Evolutionary conservation across 2,113 vertebrate species (phyloP).

Genomic region (Sterna hirundo): DNA sequence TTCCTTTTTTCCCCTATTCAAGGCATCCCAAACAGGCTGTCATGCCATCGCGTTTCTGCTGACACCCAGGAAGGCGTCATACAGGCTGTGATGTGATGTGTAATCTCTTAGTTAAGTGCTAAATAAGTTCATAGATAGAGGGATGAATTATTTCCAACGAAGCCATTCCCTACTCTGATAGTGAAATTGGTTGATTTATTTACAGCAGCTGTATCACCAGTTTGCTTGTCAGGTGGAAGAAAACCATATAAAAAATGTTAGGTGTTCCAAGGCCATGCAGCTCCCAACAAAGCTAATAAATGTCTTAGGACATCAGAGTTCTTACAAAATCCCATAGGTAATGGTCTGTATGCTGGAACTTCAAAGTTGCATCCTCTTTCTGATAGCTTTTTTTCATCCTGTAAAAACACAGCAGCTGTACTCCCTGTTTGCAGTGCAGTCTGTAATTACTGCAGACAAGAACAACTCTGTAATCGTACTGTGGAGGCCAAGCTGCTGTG

Average conservation of each 20-base stretch:
- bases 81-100: neutral
- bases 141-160: neutral
- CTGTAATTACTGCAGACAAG: conserved; percentile 48
- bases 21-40: neutral
- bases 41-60: neutral
- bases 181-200: neutral
- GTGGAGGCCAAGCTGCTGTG: neutral
- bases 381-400: neutral
- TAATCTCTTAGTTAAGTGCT: neutral
- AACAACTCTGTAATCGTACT: conserved; percentile 16
- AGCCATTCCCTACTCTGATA: neutral
- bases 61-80: rapidly evolving
- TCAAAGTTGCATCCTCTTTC: neutral
- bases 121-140: neutral
- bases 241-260: neutral
- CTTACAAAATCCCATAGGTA: neutral
- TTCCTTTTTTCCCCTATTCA: neutral
- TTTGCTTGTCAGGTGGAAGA: neutral
- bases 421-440: neutral
- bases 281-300: neutral
- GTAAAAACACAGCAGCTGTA: neutral
- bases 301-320: neutral
- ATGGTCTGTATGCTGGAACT: neutral
- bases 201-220: neutral
- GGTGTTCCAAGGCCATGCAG: neutral